Evolutionary conservation across 2,113 vertebrate genomes (phyloP), one percentile per base, ranked within the genome.

Genomic region (Phyllostomus hastatus): DNA sequence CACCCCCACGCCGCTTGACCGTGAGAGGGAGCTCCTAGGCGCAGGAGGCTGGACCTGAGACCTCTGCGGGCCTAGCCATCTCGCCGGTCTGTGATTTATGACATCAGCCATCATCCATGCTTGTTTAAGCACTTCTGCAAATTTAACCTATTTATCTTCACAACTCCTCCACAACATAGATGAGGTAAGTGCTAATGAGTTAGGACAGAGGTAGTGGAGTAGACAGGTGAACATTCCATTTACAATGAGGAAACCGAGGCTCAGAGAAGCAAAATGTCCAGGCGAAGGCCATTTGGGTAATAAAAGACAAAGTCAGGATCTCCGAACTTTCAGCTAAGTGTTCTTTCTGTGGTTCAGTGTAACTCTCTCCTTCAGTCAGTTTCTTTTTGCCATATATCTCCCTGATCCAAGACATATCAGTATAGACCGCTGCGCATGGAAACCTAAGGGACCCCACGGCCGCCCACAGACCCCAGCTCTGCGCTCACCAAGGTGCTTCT

Each of bases 401-500:
- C 50, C 33, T 24, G 52, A 43, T 48, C 48, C 31, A 7, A 61
- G 46, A 61, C 19, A 11, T 31, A 41, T 26, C 66, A 59, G 50
- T 54, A 84, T 2, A 50, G 66, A 72, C 16, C 52, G 35, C 14
- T 6, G 4, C 41, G 86, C 33, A 41, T 33, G 19, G 52, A 54
- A 72, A 82, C 31, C 70, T 75, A 31, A 83, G 38, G 48, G 61
- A 52, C 8, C 61, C 78, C 61, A 48, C 0, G 0, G 54, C 52
- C 46, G 69, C 35, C 48, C 38, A 8, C 0, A 2, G 75, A 10
- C 61, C 43, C 90, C 72, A 20, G n/a, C 3, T 35, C 70, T 76
- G 66, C 81, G 11, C 98, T 6, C 98, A 99, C 98, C 31, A 0
- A 99, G 98, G 52, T 99, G 99, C 48, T 98, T 98, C 16, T 99